phyloP scores from a whole-genome alignment of 2,113 vertebrate genomes.

The Sardina pilchardus region DNA sequence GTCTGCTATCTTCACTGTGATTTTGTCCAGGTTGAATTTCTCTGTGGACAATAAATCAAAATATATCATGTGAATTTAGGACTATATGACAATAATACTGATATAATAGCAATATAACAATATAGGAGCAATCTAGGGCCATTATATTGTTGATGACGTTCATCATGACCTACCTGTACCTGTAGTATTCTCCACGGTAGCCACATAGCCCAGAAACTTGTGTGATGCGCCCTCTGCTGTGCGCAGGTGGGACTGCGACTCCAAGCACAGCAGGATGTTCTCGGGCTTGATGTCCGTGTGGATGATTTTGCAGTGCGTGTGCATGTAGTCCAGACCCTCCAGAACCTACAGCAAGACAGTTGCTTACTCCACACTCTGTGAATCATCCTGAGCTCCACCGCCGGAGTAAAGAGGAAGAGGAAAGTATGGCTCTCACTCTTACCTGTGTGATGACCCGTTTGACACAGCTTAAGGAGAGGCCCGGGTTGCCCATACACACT shows the following conservation, averaged over 20 bases:
- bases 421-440: slow-evolving; percentile 26
- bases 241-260: slow-evolving; percentile 56
- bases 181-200: not conserved
- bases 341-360: slow-evolving; percentile 70
- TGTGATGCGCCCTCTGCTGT: slow-evolving; percentile 47
- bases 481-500: slow-evolving; percentile 66
- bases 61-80: not conserved
- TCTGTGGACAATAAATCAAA: not conserved
- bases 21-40: slow-evolving; percentile 57
- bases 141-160: not conserved
- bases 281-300: slow-evolving; percentile 86
- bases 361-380: not conserved
- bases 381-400: not conserved
- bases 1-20: slow-evolving; percentile 84
- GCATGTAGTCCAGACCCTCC: slow-evolving; percentile 80
- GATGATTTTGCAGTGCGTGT: slow-evolving; percentile 79
- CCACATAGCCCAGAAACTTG: slow-evolving; percentile 4
- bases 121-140: not conserved
- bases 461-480: slow-evolving; percentile 72
- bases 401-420: not conserved
- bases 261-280: slow-evolving; percentile 74
- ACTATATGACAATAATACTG: not conserved
- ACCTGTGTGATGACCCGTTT: slow-evolving; percentile 80
- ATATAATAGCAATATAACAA: no score
- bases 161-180: not conserved